Evolutionary conservation across 2,113 vertebrate species (phyloP).

Genomic region (Pedionomus torquatus): DNA sequence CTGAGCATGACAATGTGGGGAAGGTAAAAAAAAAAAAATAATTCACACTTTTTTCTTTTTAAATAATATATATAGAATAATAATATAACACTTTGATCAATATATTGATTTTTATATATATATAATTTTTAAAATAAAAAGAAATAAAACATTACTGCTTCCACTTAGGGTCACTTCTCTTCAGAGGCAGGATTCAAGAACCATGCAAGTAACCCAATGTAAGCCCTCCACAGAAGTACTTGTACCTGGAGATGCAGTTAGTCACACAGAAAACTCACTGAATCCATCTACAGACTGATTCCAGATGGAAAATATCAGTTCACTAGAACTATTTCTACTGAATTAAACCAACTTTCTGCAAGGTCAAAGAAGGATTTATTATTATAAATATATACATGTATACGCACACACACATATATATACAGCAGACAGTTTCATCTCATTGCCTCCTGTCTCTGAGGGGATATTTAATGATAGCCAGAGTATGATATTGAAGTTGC

Average conservation of each 20-base stretch:
- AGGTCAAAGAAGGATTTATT: background rate
- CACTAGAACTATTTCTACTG: background rate
- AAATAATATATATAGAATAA: background rate
- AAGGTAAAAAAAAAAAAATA: background rate
- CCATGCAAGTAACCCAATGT: background rate
- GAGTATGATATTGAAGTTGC: too few relatives aligned
- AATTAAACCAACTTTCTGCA: background rate
- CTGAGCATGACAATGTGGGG: accelerated
- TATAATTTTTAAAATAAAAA: background rate
- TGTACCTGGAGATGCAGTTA: background rate
- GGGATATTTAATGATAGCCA: background rate
- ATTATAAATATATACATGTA: background rate
- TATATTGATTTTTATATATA: background rate
- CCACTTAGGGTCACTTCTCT: background rate
- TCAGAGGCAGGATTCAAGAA: background rate
- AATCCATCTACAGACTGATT: background rate
- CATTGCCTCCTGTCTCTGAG: background rate
- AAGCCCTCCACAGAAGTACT: background rate
- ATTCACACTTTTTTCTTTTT: background rate
- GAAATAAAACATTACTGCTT: background rate
- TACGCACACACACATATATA: background rate
- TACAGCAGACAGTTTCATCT: background rate
- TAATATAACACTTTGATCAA: background rate
- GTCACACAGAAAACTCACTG: background rate
- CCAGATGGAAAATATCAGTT: background rate